These are phyloP conservation scores for Pectinophora gossypiella DNA, from an alignment of 1,140 invertebrate species.

Conservation along the genomic window DNA sequence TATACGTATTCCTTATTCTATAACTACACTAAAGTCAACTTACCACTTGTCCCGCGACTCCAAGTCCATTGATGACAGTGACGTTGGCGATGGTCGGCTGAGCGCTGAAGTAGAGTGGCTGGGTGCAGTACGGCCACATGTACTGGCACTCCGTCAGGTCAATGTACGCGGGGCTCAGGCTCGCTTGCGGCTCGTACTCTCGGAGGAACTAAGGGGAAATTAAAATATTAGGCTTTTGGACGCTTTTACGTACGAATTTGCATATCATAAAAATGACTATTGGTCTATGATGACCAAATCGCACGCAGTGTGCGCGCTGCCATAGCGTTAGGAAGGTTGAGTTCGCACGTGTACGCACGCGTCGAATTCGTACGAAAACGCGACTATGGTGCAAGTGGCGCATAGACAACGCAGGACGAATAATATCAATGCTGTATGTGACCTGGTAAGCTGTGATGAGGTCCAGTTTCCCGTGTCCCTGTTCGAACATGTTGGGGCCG, in stretches of 20 bases:
- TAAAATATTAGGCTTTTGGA: too few relatives aligned
- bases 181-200: constrained; percentile 89
- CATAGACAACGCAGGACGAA: too few relatives aligned
- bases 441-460: constrained; percentile 87
- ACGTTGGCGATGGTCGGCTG: constrained; percentile 95
- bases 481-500: constrained; percentile 96
- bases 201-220: constrained; percentile 83
- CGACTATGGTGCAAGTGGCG: too few relatives aligned
- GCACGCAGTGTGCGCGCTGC: too few relatives aligned
- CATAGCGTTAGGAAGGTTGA: too few relatives aligned
- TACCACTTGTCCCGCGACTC: constrained; percentile 87
- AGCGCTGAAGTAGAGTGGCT: constrained; percentile 92
- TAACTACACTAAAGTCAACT: too few relatives aligned
- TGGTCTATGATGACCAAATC: too few relatives aligned
- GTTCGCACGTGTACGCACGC: too few relatives aligned
- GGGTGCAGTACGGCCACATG: constrained; percentile 98
- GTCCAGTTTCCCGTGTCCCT: constrained; percentile 96
- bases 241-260: too few relatives aligned
- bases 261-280: too few relatives aligned
- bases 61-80: constrained; percentile 91
- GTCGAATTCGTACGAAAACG: too few relatives aligned
- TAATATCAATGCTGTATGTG: constrained; percentile 4
- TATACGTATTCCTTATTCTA: too few relatives aligned
- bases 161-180: constrained; percentile 85
- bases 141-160: constrained; percentile 96